Evolutionary conservation across 2,113 vertebrate species (phyloP).

Genomic region (Cyprinodon tularosa): DNA sequence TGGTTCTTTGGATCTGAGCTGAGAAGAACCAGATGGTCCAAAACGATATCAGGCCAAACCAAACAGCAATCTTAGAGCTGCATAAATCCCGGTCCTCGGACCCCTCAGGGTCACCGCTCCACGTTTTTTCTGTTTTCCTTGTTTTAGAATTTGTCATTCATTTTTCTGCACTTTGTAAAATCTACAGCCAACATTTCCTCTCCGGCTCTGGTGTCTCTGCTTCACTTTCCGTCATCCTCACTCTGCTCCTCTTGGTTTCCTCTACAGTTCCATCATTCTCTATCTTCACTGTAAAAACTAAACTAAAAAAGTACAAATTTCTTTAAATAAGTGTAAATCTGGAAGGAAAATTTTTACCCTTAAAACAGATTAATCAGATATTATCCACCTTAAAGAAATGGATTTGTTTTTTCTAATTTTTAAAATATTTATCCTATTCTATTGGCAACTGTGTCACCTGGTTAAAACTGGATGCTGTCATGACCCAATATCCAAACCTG

Average conservation of each 20-base stretch:
- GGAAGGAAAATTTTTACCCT: no score
- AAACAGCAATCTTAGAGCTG: slow-evolving; percentile 72
- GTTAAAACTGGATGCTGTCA: no score
- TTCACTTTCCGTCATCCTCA: slow-evolving; percentile 10
- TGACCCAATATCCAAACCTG: no score
- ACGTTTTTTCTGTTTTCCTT: slow-evolving; percentile 14
- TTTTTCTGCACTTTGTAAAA: background rate
- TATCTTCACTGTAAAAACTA: background rate
- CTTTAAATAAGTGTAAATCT: no score
- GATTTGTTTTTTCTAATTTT: no score
- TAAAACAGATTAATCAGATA: no score
- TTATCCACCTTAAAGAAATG: no score
- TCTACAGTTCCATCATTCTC: slow-evolving; percentile 19
- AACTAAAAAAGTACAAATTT: no score
- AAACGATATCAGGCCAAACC: slow-evolving; percentile 69
- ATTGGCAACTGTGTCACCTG: no score
- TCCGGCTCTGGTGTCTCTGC: slow-evolving; percentile 23
- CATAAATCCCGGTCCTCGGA: slow-evolving; percentile 72
- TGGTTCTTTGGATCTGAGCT: slow-evolving; percentile 74
- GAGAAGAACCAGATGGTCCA: slow-evolving; percentile 84
- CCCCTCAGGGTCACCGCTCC: slow-evolving; percentile 26
- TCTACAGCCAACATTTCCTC: slow-evolving; percentile 35
- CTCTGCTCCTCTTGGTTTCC: background rate
- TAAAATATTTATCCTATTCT: no score
- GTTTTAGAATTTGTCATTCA: slow-evolving; percentile 19